Base-by-base conservation (phyloP, 2,888 invertebrate species). In the Macaria liturata region DNA sequence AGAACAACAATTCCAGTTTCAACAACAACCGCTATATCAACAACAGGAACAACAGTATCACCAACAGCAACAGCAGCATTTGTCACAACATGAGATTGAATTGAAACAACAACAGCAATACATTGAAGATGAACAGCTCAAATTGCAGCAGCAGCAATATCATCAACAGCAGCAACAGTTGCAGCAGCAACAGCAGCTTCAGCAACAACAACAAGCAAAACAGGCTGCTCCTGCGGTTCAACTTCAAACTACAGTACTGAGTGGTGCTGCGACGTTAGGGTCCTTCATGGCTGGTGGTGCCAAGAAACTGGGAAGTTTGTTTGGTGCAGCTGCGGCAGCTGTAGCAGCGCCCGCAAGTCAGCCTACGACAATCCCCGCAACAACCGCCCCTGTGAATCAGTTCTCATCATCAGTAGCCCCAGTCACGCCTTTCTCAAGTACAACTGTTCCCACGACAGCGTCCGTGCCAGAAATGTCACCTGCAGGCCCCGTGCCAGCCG, bases 281-380 rank as follows among this genome's bases (percentile, higher is more conserved):
- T 89, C 88, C 4, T 76, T 92, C 40, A 88, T 92, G 86, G 88
- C 91, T 3, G 92, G 91, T 57, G 91, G 92, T 61, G 92, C 92
- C 9, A 91, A 92, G 64, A 92, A 86, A 67, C 75, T 92, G 9
- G 92, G 92, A 9, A 92, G 88, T 66, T 83, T 93, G 47, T 89
- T 92, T 52, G 92, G 92, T 44, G 88, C 92, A 31, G 92, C 92
- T 1, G 91, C 92, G 4, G 90, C 92, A 3, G 89, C 91, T 8
- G 89, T 91, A 3, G 78, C 83, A 6, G 68, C 89, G 39, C 88
- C 91, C 40, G 71, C 76, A 9, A 79, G 71, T 50, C 86, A 84
- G 54, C 57, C 71, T 32, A 64, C 75, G 20, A 48, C 76, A 31
- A 65, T 67, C 57, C 67, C 83, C 49, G 66, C 70, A 9, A 66